Evolutionary conservation across 2,113 vertebrate species (phyloP).

Genomic region (Melanerpes formicivorus): DNA sequence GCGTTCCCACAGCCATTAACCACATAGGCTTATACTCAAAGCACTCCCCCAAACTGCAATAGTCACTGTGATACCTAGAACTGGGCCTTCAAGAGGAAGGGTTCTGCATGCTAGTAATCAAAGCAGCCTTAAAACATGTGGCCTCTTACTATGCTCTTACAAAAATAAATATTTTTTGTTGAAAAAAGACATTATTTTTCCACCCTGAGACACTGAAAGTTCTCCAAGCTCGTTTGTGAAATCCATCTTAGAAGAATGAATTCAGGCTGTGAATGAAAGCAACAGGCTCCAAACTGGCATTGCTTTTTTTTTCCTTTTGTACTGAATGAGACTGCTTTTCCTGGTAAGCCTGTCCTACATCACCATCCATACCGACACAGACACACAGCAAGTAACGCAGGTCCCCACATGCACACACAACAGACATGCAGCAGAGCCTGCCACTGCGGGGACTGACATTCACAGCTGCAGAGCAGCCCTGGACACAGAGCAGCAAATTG

Average conservation of each 20-base stretch:
- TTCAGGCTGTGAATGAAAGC: slow-evolving; percentile 43
- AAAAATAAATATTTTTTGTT: too few relatives aligned
- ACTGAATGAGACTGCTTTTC: slow-evolving; percentile 45
- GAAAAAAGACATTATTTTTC: neutral
- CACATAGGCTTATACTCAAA: neutral
- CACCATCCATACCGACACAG: neutral
- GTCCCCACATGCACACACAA: neutral
- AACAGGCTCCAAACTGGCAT: slow-evolving; percentile 48
- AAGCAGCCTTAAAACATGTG: neutral
- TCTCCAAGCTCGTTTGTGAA: slow-evolving; percentile 10
- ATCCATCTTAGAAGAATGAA: neutral
- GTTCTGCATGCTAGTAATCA: neutral
- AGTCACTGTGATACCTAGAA: neutral
- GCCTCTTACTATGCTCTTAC: neutral
- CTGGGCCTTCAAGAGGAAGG: neutral
- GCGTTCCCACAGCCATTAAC: neutral
- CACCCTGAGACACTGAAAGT: neutral
- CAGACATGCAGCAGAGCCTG: neutral
- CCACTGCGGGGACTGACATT: slow-evolving; percentile 67
- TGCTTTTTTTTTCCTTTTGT: neutral
- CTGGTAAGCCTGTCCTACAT: slow-evolving; percentile 16
- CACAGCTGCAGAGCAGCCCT: slow-evolving; percentile 72
- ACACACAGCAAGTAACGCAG: neutral
- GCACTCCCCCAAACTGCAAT: neutral
- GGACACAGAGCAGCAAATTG: slow-evolving; percentile 6